Base-by-base conservation (phyloP, 37 sponge, comb jelly and placozoan species). In the Hexactinellida sp. region DNA sequence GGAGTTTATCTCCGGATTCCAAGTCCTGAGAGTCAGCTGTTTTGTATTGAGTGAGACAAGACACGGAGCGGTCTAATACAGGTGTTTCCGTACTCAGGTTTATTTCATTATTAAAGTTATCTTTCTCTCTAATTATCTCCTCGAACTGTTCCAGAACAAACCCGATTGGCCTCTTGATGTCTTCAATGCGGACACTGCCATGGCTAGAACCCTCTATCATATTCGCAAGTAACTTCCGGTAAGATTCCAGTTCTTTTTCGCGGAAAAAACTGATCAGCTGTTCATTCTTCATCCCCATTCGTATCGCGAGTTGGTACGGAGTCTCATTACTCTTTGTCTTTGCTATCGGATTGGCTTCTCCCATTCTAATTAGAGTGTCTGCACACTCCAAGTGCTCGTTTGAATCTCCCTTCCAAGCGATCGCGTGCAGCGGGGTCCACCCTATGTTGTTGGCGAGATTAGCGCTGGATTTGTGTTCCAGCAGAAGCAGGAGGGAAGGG, bases 271-370 rank as follows among this genome's bases (percentile, higher is more conserved):
- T 63, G 19, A 28, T 25, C 13, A 63, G 5, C 3, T 7, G 5
- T 63, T 63, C 76, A 28, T 63, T 63, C 76, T 63, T 63, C 76
- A 63, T 3, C 3, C 76, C 76, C 76, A 63, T 63, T 28, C 76
- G 76, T n/a, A 63, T 23, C 3, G 76, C 76, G 25, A 63, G 76
- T 63, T 63, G 76, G 30, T 63, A 63, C 21, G 76, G 76, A 63
- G 76, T 63, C 13, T 63, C 76, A n/a, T 63, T 63, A 28, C 76
- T 63, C 76, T 63, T 63, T n/a, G 76, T 63, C 5, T 63, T 63
- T 3, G 76, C 76, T 21, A 63, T 63, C 3, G 76, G 76, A 28
- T 63, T n/a, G 13, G 76, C 76, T 23, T n/a, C 13, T 23, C 76
- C 76, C 25, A 28, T 63, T n/a, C 76, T 63, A 32, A 63, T n/a